Conservation (phyloP, 2,113 vertebrate species). For the Anguilla japonica region DNA sequence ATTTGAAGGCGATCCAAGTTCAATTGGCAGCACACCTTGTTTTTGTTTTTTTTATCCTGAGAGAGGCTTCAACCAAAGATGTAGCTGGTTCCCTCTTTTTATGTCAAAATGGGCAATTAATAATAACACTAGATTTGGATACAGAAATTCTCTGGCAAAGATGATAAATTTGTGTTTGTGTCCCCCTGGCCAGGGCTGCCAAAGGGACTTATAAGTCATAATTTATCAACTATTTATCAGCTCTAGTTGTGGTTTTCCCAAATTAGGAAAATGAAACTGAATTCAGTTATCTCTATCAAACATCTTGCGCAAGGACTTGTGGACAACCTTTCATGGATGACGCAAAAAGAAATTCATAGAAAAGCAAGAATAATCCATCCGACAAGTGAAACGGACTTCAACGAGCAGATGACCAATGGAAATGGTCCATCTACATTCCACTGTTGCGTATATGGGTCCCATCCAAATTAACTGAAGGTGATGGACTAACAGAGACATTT, state of each 20-base stretch:
- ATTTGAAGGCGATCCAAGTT: slow-evolving; percentile 1
- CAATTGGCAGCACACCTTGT: neutral
- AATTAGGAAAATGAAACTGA: neutral
- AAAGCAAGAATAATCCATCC: neutral
- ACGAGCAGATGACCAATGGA: neutral
- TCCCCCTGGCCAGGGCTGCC: neutral
- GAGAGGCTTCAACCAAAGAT: slow-evolving; percentile 6
- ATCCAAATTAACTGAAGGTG: neutral
- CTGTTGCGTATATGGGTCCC: neutral
- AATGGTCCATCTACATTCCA: neutral
- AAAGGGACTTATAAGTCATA: neutral
- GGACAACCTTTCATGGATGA: neutral
- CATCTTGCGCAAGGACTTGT: neutral
- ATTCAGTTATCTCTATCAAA: neutral
- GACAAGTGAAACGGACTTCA: neutral
- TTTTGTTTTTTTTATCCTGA: neutral
- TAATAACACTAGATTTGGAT: neutral
- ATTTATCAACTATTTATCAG: neutral
- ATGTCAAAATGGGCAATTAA: neutral
- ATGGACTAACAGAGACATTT: neutral
- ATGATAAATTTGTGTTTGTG: neutral
- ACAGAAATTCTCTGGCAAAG: neutral
- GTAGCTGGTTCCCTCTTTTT: slow-evolving; percentile 14
- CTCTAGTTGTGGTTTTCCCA: neutral
- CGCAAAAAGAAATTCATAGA: neutral